These are phyloP conservation scores for Arctia plantaginis DNA, from an alignment of 2,888 invertebrate species.

Conservation along the genomic window DNA sequence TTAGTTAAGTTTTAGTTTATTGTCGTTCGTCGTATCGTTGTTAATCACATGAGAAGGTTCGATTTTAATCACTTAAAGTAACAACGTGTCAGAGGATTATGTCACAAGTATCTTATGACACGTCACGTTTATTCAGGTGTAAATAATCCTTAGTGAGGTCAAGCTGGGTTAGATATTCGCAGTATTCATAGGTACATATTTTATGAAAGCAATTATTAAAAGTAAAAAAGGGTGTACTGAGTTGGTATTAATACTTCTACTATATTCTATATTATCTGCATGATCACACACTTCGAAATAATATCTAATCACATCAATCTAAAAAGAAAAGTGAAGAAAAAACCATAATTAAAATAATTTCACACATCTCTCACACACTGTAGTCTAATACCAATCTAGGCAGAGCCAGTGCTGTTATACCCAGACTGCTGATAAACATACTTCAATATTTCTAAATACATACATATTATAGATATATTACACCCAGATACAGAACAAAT, in stretches of 20 bases:
- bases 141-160: conserved; percentile 11
- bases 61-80: background rate
- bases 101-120: conserved; percentile 11
- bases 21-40: background rate
- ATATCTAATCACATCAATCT: too few species aligned
- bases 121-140: conserved; percentile 11
- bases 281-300: too few species aligned
- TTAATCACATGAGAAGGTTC: background rate
- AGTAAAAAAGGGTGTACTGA: background rate
- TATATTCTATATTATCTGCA: background rate
- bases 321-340: too few species aligned
- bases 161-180: background rate
- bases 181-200: background rate
- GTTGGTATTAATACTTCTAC: background rate
- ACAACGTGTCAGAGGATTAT: background rate
- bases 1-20: background rate
- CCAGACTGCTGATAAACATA: too few species aligned
- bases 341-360: too few species aligned
- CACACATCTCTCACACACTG: too few species aligned
- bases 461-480: too few species aligned
- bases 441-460: too few species aligned
- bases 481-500: too few species aligned
- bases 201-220: background rate
- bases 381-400: too few species aligned
- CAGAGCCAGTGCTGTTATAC: too few species aligned